phyloP scores from a whole-genome alignment of 2,888 invertebrate species.

The Caenorhabditis japonica region DNA sequence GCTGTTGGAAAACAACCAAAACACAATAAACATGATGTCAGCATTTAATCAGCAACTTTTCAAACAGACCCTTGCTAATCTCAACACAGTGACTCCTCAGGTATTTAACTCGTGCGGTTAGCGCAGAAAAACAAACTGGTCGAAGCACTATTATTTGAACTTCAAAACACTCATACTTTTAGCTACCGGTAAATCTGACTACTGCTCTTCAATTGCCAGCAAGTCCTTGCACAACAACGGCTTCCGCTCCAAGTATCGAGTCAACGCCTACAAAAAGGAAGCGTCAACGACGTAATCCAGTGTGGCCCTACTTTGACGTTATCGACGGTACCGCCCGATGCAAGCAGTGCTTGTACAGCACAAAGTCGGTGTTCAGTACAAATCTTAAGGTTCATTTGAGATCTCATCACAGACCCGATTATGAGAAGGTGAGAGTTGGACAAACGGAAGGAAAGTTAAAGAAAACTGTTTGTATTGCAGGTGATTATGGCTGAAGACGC shows the following conservation, averaged over 20 bases:
- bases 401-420: slow-evolving; percentile 70
- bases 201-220: slow-evolving; percentile 41
- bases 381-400: slow-evolving; percentile 74
- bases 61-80: slow-evolving; percentile 44
- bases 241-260: slow-evolving; percentile 39
- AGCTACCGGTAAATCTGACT: slow-evolving; percentile 39
- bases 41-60: slow-evolving; percentile 55
- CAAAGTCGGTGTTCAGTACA: slow-evolving; percentile 72
- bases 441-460: slow-evolving; percentile 4
- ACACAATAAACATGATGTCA: slow-evolving; percentile 56
- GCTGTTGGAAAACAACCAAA: slow-evolving; percentile 50
- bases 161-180: slow-evolving; percentile 1
- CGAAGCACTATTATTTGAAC: not conserved
- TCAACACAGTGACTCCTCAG: slow-evolving; percentile 36
- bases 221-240: slow-evolving; percentile 40
- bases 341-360: slow-evolving; percentile 72
- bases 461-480: slow-evolving; percentile 44
- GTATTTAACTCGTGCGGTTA: slow-evolving; percentile 1
- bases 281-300: slow-evolving; percentile 71
- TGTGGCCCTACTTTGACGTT: slow-evolving; percentile 73
- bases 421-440: slow-evolving; percentile 63
- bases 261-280: slow-evolving; percentile 67
- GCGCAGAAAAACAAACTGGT: not conserved
- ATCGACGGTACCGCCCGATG: slow-evolving; percentile 68
- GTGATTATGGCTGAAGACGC: slow-evolving; percentile 72